Evolutionary conservation across 2,797 vertebrate species (phyloP).

Genomic region (Clarias fuscus): DNA sequence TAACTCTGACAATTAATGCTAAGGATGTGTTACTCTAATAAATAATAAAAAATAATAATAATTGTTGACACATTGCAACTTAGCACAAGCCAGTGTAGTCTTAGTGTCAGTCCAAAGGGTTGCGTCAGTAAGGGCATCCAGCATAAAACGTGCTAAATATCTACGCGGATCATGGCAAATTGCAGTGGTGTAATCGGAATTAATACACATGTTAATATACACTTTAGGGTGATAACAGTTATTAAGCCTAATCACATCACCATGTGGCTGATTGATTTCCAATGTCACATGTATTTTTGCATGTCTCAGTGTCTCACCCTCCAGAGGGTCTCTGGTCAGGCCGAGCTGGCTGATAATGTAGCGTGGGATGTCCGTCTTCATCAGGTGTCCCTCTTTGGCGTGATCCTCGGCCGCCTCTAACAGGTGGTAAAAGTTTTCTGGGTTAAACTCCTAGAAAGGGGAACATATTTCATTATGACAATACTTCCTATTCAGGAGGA

Average conservation of each 20-base stretch:
- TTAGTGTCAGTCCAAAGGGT: no score
- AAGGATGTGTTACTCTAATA: background rate
- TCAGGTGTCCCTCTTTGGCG: constrained; percentile 88
- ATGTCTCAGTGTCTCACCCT: constrained; percentile 74
- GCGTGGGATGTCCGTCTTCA: constrained; percentile 91
- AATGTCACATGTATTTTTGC: no score
- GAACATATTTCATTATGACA: background rate
- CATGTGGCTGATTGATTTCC: background rate
- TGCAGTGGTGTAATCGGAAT: background rate
- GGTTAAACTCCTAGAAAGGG: constrained; percentile 86
- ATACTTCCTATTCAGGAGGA: background rate
- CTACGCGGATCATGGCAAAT: background rate
- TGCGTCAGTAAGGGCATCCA: no score
- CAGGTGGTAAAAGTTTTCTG: constrained; percentile 90
- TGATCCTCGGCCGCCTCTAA: constrained; percentile 90
- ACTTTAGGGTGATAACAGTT: background rate
- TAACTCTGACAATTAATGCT: background rate
- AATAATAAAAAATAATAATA: background rate
- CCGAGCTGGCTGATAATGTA: constrained; percentile 82
- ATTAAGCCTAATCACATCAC: background rate
- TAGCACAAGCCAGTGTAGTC: no score
- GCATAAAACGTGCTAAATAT: no score
- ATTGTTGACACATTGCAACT: no score
- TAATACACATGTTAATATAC: background rate
- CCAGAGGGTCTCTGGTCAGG: constrained; percentile 87